These are phyloP conservation scores for Baccha elongata DNA, from an alignment of 2,888 invertebrate genomes.

Conservation along the genomic window DNA sequence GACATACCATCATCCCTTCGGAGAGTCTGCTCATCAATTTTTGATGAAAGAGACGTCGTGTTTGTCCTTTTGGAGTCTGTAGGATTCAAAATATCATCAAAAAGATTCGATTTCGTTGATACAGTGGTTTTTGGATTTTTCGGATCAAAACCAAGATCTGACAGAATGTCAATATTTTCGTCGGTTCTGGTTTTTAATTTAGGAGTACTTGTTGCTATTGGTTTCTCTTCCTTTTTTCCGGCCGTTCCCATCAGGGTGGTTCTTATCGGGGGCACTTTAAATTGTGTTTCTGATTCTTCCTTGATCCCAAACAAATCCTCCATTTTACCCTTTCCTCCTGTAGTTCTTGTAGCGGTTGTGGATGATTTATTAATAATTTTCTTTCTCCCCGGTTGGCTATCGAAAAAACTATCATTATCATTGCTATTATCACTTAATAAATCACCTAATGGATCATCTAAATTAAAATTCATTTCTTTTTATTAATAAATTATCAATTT, in stretches of 20 bases:
- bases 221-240: conserved; percentile 41
- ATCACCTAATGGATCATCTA: conserved; percentile 86
- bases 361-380: conserved; percentile 42
- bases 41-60: conserved; percentile 73
- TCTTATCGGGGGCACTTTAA: conserved; percentile 58
- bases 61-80: conserved; percentile 77
- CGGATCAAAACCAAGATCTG: conserved; percentile 82
- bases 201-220: conserved; percentile 75
- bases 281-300: conserved; percentile 76
- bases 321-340: conserved; percentile 76
- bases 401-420: conserved; percentile 89
- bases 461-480: conserved; percentile 83
- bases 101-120: conserved; percentile 77
- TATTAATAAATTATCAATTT: neutral
- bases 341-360: conserved; percentile 57
- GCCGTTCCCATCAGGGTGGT: neutral
- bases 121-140: conserved; percentile 79
- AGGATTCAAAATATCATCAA: conserved; percentile 79
- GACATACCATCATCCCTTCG: conserved; percentile 59
- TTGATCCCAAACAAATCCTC: conserved; percentile 82
- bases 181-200: conserved; percentile 74
- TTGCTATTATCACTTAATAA: conserved; percentile 87
- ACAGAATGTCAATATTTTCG: conserved; percentile 78
- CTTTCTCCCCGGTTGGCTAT: conserved; percentile 78
- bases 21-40: conserved; percentile 62